Conservation (phyloP, 2,888 invertebrate species). For the Sesia apiformis region DNA sequence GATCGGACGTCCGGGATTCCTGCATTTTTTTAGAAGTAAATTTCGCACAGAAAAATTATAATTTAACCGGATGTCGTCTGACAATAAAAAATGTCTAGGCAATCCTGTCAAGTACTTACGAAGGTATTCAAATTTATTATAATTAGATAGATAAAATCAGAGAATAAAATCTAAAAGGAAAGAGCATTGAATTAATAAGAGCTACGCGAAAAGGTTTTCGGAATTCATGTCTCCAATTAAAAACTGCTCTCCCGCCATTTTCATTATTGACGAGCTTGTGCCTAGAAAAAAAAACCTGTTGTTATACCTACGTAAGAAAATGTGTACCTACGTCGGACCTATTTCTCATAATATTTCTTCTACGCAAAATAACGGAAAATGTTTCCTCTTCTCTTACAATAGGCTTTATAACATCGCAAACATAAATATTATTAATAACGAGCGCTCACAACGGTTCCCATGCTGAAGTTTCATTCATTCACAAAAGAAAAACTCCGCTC, state of each 20-base stretch:
- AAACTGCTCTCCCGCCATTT: too few relatives aligned
- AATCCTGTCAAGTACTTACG: neutral
- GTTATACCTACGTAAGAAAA: too few relatives aligned
- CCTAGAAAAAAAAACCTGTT: too few relatives aligned
- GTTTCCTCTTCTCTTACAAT: constrained; percentile 44
- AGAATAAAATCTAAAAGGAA: too few relatives aligned
- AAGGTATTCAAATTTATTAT: too few relatives aligned
- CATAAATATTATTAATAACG: constrained; percentile 71
- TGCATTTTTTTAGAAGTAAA: constrained; percentile 6
- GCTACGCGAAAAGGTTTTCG: too few relatives aligned
- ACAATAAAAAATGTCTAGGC: constrained; percentile 7
- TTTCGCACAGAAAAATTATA: constrained; percentile 19
- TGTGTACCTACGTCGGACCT: too few relatives aligned
- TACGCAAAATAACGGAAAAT: constrained; percentile 30
- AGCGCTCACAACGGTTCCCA: constrained; percentile 27
- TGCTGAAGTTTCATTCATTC: constrained; percentile 62
- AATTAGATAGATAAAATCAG: too few relatives aligned
- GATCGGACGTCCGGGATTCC: constrained; percentile 32
- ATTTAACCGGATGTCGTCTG: constrained; percentile 33
- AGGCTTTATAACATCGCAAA: constrained; percentile 31
- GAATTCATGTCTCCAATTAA: too few relatives aligned
- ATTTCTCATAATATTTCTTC: too few relatives aligned
- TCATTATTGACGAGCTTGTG: too few relatives aligned
- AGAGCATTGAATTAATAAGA: too few relatives aligned
- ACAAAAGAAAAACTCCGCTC: constrained; percentile 70